Evolutionary conservation across 2,797 vertebrate species (phyloP), one percentile per base, ranked within the genome.

Genomic region (Cynopterus sphinx): DNA sequence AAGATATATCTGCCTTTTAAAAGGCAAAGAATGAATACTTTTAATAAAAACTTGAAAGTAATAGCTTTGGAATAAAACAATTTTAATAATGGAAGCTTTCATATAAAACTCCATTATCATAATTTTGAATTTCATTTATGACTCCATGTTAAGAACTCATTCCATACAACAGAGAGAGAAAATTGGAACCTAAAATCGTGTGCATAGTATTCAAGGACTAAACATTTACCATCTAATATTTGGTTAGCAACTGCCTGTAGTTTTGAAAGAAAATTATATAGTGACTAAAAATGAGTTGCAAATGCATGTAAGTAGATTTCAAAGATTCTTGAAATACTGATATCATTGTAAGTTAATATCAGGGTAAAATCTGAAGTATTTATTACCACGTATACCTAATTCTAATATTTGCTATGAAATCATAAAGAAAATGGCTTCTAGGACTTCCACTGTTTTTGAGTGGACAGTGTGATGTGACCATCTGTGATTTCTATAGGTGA

Each of bases 251-350:
- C n/a, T 61, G 41, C 53, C 78, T 89, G 4, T 41, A 75, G n/a
- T 70, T 92, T 87, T 92, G 81, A 75, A 87, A 84, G 91, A 70
- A 92, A 93, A 82, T 83, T 49, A n/a, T 41, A 5, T 43, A 70
- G 21, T 85, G 41, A 68, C 15, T 49, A 49, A 49, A 49, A 49
- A 49, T 49, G 15, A 49, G 49, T 46, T 89, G 22, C n/a, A 57
- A 28, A 41, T 41, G 36, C 16, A n/a, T 19, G 13, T 59, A 67
- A 59, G 11, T 46, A 33, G 39, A 31, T 73, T 65, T 90, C 41
- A 74, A 49, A 78, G 24, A 39, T 53, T 67, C 31, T 91, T 88
- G 61, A 91, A 78, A 41, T 39, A 17, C 5, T 9, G 43, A 12
- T 8, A 49, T 67, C 36, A 15, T 55, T 43, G 36, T 61, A 71